Percentiles rank a stretch among this genome's conserved stretches.
Conservation (phyloP, 1,140 invertebrate genomes). For the Aphelenchoides besseyi region DNA sequence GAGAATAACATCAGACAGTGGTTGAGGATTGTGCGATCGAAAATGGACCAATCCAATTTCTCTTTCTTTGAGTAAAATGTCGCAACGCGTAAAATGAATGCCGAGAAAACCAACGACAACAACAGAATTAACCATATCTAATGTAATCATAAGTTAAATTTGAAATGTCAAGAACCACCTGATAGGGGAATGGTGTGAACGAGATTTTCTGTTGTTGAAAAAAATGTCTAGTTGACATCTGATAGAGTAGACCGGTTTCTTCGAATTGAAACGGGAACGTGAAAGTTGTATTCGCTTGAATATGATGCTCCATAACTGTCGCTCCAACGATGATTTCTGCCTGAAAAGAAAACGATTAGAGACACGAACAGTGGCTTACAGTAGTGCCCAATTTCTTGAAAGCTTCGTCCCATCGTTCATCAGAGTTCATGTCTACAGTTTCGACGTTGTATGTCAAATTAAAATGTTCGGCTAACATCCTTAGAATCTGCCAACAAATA, state of each 20-base stretch:
- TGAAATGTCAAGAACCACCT: too few species aligned
- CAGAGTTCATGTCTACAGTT: neutral
- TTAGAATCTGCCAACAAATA: slow-evolving; percentile 10
- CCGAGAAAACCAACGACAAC: neutral
- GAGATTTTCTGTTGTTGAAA: neutral
- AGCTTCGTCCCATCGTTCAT: slow-evolving; percentile 14
- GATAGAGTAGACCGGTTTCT: slow-evolving; percentile 13
- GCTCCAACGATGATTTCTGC: slow-evolving; percentile 22
- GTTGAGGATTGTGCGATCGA: neutral
- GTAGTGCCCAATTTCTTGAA: neutral
- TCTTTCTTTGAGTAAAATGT: neutral
- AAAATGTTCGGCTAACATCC: slow-evolving; percentile 11
- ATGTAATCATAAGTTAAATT: too few species aligned
- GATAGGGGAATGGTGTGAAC: neutral
- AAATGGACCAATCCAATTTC: neutral
- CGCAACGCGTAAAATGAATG: neutral
- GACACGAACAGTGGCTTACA: slow-evolving; percentile 4
- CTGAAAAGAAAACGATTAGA: neutral
- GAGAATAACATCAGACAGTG: slow-evolving; percentile 9
- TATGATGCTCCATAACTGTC: slow-evolving; percentile 5
- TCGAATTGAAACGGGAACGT: slow-evolving; percentile 12
- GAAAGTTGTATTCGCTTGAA: neutral
- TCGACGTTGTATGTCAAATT: slow-evolving; percentile 21
- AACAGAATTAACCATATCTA: neutral
- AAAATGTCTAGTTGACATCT: neutral